Evolutionary conservation across 2,888 invertebrate species (phyloP), one percentile per base, ranked within the genome.

Genomic region (Ferdinandea cuprea): DNA sequence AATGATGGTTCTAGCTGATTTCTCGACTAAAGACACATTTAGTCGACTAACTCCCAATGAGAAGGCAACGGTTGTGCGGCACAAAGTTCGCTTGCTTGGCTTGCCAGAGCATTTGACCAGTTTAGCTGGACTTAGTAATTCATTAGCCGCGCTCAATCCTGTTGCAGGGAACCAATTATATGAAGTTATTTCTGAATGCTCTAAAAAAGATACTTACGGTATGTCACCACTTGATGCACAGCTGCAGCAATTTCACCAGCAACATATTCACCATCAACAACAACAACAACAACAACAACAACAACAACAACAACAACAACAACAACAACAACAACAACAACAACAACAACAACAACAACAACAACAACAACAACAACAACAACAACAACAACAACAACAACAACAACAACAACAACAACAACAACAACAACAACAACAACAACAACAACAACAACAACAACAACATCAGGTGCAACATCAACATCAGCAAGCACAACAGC

Each of bases 41-140:
- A 88, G 88, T 30, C 86, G 87, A 0, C 74, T 90, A 28, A 87
- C 88, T 15, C 85, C 88, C 0, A 86, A 86, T 2, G 90, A 91
- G 35, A 87, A 87, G 3, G 89, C 91, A 21, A 84, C 87, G n/a
- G 81, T 89, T 35, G 86, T 90, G 0, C 87, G 88, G 0, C 89
- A 88, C 42, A 90, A 90, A 78, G 87, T 90, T 4, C 89, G 90
- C 40, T 85, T 88, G 74, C 63, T 89, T 5, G 87, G 86, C 0
- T 74, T 90, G 6, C 90, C 91, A 0, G 91, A 90, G 44, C 88
- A 90, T 72, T 84, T 91, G 35, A 88, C 87, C 6, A 90, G 88
- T 63, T 86, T 90, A 9, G 86, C 87, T 28, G 89, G 88, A 0
- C 74, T 90, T 2, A 88, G 88, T 66, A 90, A 88, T 78, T 87